Evolutionary conservation across 2,888 invertebrate species (phyloP), one percentile per base, ranked within the genome.

Genomic region (Colletes collaris): DNA sequence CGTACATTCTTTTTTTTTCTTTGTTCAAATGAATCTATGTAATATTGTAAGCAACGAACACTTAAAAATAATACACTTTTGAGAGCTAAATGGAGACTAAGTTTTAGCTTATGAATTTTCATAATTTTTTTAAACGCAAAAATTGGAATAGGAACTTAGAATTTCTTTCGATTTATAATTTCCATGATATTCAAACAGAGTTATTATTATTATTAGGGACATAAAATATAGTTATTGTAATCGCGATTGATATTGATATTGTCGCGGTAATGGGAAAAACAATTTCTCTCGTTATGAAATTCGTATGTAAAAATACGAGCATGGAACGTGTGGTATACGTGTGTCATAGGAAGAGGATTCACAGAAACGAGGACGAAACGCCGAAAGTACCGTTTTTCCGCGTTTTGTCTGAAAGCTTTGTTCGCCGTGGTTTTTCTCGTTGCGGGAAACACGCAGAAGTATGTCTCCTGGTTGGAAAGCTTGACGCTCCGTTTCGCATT

Each of bases 371-470:
- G 77, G 49, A 67, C 67, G 79, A 77, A 67, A 71, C 62, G 58
- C 46, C 56, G 62, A 79, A 79, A 79, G 79, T 79, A 66, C 71
- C 66, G 62, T 71, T 76, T 79, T 79, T 65, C 79, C 79, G 69
- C 71, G 71, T 67, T 79, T 76, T 52, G 70, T 77, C 79, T 77
- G 65, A 77, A 79, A 79, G 79, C 79, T 77, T 79, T 71, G 78
- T 79, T 66, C 62, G 19, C 56, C 13, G 56, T 58, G 76, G 63
- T 76, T 79, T 67, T 66, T 52, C 77, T 66, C 64, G 62, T 58
- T 27, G 49, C 56, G 55, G 63, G 19, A 19, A 58, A 70, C 52
- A 35, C 60, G 49, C 53, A 16, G 59, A 68, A 50, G 64, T 60
- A 50, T 74, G 59, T 69, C 68, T 60, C 49, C 44, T 46, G 13